These are phyloP conservation scores for Macaria liturata DNA, from an alignment of 2,888 invertebrate species.

Conservation along the genomic window DNA sequence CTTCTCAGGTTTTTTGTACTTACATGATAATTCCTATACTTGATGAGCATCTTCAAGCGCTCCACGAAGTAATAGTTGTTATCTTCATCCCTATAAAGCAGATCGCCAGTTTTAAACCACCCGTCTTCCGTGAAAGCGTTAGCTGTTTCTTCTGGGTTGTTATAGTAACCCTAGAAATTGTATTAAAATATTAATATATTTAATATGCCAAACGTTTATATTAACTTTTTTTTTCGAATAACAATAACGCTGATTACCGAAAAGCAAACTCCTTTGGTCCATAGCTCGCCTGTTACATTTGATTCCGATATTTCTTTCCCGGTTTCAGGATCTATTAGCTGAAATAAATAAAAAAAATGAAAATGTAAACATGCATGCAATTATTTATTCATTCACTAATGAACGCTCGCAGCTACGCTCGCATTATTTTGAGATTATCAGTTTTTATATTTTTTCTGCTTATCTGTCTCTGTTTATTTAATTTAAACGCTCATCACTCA, in stretches of 20 bases:
- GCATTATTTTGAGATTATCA: too few species aligned
- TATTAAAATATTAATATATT: too few species aligned
- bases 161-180: slow-evolving; percentile 42
- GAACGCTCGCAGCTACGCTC: too few species aligned
- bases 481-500: too few species aligned
- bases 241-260: slow-evolving; percentile 40
- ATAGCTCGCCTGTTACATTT: slow-evolving; percentile 57
- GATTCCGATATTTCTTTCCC: slow-evolving; percentile 60
- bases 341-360: slow-evolving; percentile 31
- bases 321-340: slow-evolving; percentile 63
- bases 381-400: too few species aligned
- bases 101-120: slow-evolving; percentile 65
- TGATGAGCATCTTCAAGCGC: slow-evolving; percentile 62
- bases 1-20: slow-evolving; percentile 18
- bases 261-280: slow-evolving; percentile 52
- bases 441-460: too few species aligned
- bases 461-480: too few species aligned
- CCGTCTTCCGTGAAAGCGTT: slow-evolving; percentile 60
- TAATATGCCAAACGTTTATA: too few species aligned
- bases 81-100: slow-evolving; percentile 58
- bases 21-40: slow-evolving; percentile 60
- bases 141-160: slow-evolving; percentile 59
- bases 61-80: slow-evolving; percentile 62
- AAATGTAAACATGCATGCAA: too few species aligned
- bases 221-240: too few species aligned